phyloP scores from a whole-genome alignment of 2,797 vertebrate genomes.

The Eleutherodactylus coqui region DNA sequence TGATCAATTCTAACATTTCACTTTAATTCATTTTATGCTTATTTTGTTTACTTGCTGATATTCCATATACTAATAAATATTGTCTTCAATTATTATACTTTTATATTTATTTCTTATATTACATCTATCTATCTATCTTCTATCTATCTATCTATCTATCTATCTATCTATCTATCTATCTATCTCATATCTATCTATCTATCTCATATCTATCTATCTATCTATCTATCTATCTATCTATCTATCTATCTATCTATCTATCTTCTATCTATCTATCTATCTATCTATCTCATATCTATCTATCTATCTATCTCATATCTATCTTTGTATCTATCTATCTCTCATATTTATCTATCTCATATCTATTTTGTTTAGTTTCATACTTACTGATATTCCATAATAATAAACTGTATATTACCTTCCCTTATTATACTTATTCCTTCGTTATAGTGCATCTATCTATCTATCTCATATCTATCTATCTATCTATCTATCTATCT shows the following conservation, averaged over 20 bases:
- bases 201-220: background rate
- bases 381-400: no score
- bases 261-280: constrained; percentile 7
- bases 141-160: no score
- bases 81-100: background rate
- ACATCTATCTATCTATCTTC: no score
- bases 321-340: background rate
- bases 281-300: background rate
- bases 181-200: background rate
- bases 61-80: no score
- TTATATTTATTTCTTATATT: background rate
- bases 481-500: no score
- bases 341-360: background rate
- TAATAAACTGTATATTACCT: no score
- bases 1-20: background rate
- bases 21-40: background rate
- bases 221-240: background rate
- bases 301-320: no score
- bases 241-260: background rate
- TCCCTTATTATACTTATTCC: no score
- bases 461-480: no score
- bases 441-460: no score
- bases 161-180: background rate
- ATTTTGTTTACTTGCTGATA: background rate
- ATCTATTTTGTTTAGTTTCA: no score